Percentiles rank a stretch among this genome's conserved stretches.
phyloP scores from a whole-genome alignment of 2,797 vertebrate species.

The Paguma larvata region DNA sequence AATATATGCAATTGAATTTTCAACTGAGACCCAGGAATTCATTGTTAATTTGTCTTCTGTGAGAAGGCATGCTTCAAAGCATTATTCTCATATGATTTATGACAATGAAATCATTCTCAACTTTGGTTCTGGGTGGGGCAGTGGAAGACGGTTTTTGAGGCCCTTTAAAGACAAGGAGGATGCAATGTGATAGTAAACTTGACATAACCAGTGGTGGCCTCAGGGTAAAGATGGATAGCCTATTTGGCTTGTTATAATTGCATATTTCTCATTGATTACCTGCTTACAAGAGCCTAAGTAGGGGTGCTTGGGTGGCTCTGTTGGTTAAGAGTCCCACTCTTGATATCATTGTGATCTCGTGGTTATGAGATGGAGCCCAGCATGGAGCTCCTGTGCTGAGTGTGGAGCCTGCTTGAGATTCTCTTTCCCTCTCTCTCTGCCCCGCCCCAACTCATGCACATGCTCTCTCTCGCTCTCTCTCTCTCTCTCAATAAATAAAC shows the following conservation, averaged over 20 bases:
- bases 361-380: too few relatives aligned
- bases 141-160: background rate
- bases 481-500: too few relatives aligned
- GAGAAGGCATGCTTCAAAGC: background rate
- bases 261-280: background rate
- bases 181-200: background rate
- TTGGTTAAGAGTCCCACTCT: too few relatives aligned
- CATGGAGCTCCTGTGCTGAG: too few relatives aligned
- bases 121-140: background rate
- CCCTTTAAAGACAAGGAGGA: background rate
- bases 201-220: background rate
- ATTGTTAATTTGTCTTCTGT: constrained; percentile 44
- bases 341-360: too few relatives aligned
- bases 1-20: constrained; percentile 48
- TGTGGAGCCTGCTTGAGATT: too few relatives aligned
- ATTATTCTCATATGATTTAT: constrained; percentile 11
- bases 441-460: too few relatives aligned
- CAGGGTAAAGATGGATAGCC: background rate
- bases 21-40: background rate
- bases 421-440: too few relatives aligned
- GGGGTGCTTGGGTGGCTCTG: too few relatives aligned
- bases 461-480: too few relatives aligned
- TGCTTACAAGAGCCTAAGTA: background rate
- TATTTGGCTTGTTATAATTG: background rate
- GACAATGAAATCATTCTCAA: background rate